Base-by-base conservation (phyloP, 92 coral and sea anemone genomes). In the Epizoanthus fatuus region DNA sequence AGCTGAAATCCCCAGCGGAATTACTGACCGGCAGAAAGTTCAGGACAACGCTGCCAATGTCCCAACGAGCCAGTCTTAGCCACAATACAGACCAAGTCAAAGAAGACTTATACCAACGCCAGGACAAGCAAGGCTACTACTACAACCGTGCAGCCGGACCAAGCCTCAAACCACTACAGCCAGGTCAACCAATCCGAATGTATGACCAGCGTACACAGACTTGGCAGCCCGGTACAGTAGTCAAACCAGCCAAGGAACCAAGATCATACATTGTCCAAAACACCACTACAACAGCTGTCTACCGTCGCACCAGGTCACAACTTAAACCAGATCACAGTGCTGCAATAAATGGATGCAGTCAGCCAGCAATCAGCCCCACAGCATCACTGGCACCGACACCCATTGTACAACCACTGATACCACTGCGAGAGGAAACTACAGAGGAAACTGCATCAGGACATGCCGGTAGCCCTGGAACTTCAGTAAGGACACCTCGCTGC, bases 271-370 rank as follows among this genome's bases (percentile, higher is more conserved):
- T 83, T 49, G 88, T 84, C 55, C 54, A 52, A 57, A 86, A 87
- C 79, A 58, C 70, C 74, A 78, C 19, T 25, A 79, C 93, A 85
- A 87, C 68, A 54, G 88, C 83, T 39, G 86, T 83, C 54, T 79
- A 81, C 81, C 74, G 91, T 39, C 86, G 93, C 64, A 93, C 91
- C 10, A 76, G 91, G 60, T 67, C 80, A 62, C 93, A 89, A 44
- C 85, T 84, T 25, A 81, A 54, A 62, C 88, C 85, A 32, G 62
- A 71, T n/a, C 72, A 51, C 38, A 63, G 72, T 39, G 58, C 80
- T 29, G 35, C 35, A 29, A 2, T 29, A 29, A 29, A 29, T 29
- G 35, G 35, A 29, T 29, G 35, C 35, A 29, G 35, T 29, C 67
- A 53, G 52, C 78, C 69, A 81, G 64, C 40, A 73, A 60, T 29